Conservation (phyloP, 2,113 vertebrate genomes). For the Orthonyx spaldingii region DNA sequence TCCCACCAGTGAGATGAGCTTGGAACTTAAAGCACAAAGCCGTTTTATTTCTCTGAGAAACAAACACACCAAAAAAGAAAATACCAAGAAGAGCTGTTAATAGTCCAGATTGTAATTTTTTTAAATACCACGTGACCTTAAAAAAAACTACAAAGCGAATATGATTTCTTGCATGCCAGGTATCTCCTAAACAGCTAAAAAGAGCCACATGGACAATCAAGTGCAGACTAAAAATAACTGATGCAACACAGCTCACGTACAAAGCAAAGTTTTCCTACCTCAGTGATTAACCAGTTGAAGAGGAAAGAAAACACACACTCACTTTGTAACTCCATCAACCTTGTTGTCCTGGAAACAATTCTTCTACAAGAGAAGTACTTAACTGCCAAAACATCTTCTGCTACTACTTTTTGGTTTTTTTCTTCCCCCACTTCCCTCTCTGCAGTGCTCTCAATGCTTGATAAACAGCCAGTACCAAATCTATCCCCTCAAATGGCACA, state of each 20-base stretch:
- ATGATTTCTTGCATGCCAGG: neutral
- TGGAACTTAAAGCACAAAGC: neutral
- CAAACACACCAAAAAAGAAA: neutral
- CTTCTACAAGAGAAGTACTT: neutral
- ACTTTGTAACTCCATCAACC: neutral
- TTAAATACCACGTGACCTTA: neutral
- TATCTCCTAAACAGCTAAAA: neutral
- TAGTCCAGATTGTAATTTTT: neutral
- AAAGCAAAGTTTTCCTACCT: neutral
- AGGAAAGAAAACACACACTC: neutral
- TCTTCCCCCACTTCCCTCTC: neutral
- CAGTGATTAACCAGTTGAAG: neutral
- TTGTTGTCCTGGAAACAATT: conserved; percentile 25
- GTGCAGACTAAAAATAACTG: neutral
- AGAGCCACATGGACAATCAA: neutral
- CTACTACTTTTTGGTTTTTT: neutral
- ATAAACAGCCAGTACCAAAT: neutral
- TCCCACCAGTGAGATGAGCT: neutral
- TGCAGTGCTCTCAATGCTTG: neutral
- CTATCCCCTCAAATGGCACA: neutral
- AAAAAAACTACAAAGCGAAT: neutral
- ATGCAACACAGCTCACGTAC: neutral
- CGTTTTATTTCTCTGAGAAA: neutral
- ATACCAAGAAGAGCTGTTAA: neutral
- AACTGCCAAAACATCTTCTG: conserved; percentile 2